phyloP scores from a whole-genome alignment of 2,888 invertebrate genomes.

The Busseola fusca region DNA sequence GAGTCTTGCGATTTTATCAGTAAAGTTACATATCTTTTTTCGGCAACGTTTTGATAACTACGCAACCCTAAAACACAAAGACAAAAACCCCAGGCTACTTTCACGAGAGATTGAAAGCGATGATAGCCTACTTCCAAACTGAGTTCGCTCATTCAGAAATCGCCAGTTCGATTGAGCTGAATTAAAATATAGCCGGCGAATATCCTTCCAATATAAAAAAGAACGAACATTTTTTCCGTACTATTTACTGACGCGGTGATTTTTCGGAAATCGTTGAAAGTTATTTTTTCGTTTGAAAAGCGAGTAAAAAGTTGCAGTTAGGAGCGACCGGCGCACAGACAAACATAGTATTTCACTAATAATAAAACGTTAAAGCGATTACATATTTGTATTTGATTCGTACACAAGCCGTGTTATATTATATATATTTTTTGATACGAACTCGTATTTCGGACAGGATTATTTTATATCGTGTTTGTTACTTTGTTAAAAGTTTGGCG shows the following conservation, averaged over 20 bases:
- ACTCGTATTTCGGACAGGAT: not conserved
- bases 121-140: constrained; percentile 42
- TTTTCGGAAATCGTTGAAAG: constrained; percentile 34
- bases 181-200: constrained; percentile 37
- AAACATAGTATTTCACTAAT: constrained; percentile 56
- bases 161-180: constrained; percentile 31
- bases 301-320: constrained; percentile 44
- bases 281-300: constrained; percentile 43
- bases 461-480: constrained; percentile 28
- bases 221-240: constrained; percentile 6
- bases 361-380: constrained; percentile 62
- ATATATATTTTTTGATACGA: constrained; percentile 9
- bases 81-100: constrained; percentile 11
- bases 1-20: not conserved
- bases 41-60: not conserved
- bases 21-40: not conserved
- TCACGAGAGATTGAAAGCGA: constrained; percentile 24
- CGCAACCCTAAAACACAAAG: constrained; percentile 12
- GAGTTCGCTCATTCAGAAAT: constrained; percentile 40
- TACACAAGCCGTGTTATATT: not conserved
- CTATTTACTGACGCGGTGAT: constrained; percentile 34
- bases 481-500: constrained; percentile 10
- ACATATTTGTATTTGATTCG: constrained; percentile 56
- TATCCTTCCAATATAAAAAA: constrained; percentile 29
- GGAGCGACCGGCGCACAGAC: constrained; percentile 18